Percentiles rank a stretch among this genome's conserved stretches.
Conservation (phyloP, 2,113 vertebrate genomes). For the Gallinago paraguaiae region DNA sequence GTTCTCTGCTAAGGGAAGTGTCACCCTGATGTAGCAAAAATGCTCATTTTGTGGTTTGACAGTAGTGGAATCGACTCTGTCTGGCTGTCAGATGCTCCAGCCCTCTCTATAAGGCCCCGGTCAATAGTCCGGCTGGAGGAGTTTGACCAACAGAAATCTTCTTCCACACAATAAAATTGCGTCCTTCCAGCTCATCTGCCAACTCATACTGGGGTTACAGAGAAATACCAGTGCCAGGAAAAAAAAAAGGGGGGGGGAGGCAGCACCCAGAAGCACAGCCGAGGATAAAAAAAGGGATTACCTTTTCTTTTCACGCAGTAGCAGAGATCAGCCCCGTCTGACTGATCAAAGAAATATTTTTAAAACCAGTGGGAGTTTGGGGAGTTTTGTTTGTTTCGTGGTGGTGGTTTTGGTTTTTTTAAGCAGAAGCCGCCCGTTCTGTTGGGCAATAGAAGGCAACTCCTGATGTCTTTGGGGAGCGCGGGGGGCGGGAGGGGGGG, state of each 20-base stretch:
- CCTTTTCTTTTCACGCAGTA: rapidly evolving
- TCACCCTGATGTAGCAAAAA: background rate
- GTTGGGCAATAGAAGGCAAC: background rate
- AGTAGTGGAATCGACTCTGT: background rate
- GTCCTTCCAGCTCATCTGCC: background rate
- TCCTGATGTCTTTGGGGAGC: background rate
- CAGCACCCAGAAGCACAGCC: background rate
- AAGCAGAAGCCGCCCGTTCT: background rate
- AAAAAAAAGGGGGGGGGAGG: rapidly evolving
- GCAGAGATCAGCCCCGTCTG: background rate
- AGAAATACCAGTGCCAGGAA: background rate
- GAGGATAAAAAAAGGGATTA: background rate
- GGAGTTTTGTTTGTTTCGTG: background rate
- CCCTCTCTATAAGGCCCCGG: background rate
- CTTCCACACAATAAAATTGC: background rate
- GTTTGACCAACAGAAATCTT: too few species aligned
- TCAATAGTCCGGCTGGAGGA: background rate
- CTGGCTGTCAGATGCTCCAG: background rate
- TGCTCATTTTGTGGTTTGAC: background rate
- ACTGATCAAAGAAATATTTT: background rate
- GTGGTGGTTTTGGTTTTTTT: background rate
- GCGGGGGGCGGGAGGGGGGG: too few species aligned
- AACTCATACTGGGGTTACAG: rapidly evolving
- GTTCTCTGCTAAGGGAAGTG: background rate
- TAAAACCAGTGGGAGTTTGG: background rate